phyloP scores from a whole-genome alignment of 2,797 vertebrate species.

The Pipistrellus kuhlii region DNA sequence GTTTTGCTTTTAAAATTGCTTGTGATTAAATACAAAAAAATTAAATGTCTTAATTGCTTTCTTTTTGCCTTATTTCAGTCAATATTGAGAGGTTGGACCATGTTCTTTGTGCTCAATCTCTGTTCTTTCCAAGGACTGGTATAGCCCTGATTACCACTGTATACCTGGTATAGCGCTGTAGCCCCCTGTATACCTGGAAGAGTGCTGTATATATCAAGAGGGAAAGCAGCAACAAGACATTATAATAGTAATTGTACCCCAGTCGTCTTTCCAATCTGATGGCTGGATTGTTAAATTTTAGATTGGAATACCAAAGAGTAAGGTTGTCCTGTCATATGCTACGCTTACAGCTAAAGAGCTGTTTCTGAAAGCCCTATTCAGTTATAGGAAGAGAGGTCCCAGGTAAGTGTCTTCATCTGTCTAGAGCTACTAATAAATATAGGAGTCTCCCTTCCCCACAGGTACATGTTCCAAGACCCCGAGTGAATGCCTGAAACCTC shows the following conservation, averaged over 20 bases:
- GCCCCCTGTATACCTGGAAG: not conserved
- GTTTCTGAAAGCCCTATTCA: not conserved
- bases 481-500: not conserved
- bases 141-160: not conserved
- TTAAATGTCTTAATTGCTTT: not conserved
- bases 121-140: not conserved
- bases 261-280: not conserved
- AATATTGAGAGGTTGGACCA: not conserved
- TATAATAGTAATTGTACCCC: rapidly evolving
- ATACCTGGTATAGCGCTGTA: not conserved
- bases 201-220: not conserved
- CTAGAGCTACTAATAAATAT: not conserved
- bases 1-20: slow-evolving; percentile 27
- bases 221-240: not conserved
- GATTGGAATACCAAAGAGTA: not conserved
- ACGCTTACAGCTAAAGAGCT: not conserved
- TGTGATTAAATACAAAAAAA: not conserved
- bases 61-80: not conserved
- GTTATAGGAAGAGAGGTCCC: not conserved
- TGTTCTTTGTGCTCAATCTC: not conserved
- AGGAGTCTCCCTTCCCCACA: not conserved
- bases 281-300: not conserved
- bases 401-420: not conserved
- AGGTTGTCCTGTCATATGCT: not conserved
- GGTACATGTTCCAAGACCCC: not conserved